A percentile compares a stretch with the other conserved stretches of the same genome.
phyloP scores from a whole-genome alignment of 2,113 vertebrate species.

The Eira barbara region DNA sequence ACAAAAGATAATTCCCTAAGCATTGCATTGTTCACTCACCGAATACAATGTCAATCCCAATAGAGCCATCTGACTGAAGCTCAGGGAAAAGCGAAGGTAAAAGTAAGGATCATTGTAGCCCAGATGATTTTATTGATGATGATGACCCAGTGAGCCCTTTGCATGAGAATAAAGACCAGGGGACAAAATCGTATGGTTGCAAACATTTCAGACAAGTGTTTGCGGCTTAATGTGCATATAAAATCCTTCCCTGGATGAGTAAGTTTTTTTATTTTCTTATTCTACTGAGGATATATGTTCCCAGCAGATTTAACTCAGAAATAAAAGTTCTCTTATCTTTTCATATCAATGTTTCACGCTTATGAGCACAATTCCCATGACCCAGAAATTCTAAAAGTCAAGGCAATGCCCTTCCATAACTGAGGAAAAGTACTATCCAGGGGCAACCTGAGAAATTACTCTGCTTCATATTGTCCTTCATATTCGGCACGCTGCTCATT shows the following conservation, averaged over 20 bases:
- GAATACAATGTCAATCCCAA: not conserved
- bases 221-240: not conserved
- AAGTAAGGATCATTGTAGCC: not conserved
- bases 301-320: constrained; percentile 28
- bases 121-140: not conserved
- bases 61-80: not conserved
- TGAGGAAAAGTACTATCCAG: not conserved
- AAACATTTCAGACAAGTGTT: not conserved
- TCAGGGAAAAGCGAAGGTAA: not conserved
- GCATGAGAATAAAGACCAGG: not conserved
- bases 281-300: not conserved
- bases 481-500: not conserved
- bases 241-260: not conserved
- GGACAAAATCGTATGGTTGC: too few species aligned
- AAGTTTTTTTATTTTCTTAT: not conserved
- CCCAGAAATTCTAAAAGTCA: constrained; percentile 32
- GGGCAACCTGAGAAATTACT: not conserved
- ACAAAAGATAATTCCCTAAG: not conserved
- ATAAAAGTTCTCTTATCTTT: constrained; percentile 38
- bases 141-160: not conserved
- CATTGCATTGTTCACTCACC: not conserved
- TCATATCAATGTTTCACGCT: not conserved
- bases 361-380: not conserved
- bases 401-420: not conserved
- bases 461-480: not conserved